These are phyloP conservation scores for Steinernema hermaphroditum DNA, from an alignment of 2,888 invertebrate species.

Conservation along the genomic window DNA sequence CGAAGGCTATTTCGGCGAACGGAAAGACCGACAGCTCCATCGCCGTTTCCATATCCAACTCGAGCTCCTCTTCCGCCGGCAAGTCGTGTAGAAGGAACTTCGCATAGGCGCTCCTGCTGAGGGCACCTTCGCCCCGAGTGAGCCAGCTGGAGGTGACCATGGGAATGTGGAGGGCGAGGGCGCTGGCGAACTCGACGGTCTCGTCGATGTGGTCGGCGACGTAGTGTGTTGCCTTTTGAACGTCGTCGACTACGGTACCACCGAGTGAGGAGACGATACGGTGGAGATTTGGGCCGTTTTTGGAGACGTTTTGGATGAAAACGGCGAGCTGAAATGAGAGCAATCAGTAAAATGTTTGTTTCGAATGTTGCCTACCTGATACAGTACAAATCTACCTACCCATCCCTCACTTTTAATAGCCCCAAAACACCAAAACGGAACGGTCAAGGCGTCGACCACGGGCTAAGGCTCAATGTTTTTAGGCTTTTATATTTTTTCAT, in stretches of 20 bases:
- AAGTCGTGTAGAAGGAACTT: background rate
- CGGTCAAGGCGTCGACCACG: too few relatives aligned
- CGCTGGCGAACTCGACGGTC: background rate
- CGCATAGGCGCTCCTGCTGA: background rate
- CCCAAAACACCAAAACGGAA: too few relatives aligned
- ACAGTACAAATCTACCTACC: too few relatives aligned
- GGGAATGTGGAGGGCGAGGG: constrained; percentile 9
- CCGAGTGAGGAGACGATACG: background rate
- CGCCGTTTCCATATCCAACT: background rate
- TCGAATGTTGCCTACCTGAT: too few relatives aligned
- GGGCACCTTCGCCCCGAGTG: background rate
- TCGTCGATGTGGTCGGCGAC: background rate
- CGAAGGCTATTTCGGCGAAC: background rate
- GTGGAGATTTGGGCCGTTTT: background rate
- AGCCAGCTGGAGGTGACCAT: background rate
- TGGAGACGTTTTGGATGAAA: background rate
- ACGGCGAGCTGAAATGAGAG: background rate
- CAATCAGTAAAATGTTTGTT: too few relatives aligned
- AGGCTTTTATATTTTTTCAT: too few relatives aligned
- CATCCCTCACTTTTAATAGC: too few relatives aligned
- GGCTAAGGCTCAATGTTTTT: too few relatives aligned
- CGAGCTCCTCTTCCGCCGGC: background rate
- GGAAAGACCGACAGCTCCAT: background rate
- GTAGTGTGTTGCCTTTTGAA: background rate
- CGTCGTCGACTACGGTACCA: background rate